These are phyloP conservation scores for Patella depressa DNA, from an alignment of 2,888 invertebrate species.

Conservation along the genomic window DNA sequence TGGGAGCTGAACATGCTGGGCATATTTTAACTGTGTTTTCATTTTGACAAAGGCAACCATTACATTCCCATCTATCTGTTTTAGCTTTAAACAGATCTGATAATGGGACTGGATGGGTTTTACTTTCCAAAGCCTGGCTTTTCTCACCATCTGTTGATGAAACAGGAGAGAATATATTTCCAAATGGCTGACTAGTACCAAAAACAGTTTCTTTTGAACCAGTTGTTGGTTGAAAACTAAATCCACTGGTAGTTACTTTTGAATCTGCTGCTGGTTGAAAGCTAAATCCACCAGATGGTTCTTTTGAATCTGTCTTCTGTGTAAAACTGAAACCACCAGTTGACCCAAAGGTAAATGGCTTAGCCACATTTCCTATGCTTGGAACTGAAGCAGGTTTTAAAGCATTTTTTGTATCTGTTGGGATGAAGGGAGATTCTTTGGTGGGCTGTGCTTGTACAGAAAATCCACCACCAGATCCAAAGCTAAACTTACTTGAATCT, in stretches of 20 bases:
- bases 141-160: constrained; percentile 5
- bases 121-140: background rate
- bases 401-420: no score
- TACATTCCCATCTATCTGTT: constrained; percentile 79
- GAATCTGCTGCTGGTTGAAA: constrained; percentile 25
- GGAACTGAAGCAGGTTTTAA: no score
- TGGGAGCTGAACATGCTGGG: constrained; percentile 52
- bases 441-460: background rate
- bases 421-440: no score
- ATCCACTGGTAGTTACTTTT: constrained; percentile 22
- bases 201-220: constrained; percentile 8
- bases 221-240: background rate
- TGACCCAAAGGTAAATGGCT: no score
- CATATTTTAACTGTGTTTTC: constrained; percentile 60
- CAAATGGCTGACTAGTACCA: no score
- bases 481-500: constrained; percentile 29
- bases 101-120: background rate
- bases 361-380: no score
- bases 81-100: constrained; percentile 73
- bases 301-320: constrained; percentile 2
- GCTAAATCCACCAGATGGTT: constrained; percentile 20
- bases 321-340: constrained; percentile 24
- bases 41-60: constrained; percentile 78
- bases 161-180: constrained; percentile 12
- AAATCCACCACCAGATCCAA: constrained; percentile 22